These are phyloP conservation scores for Sarcophaga variegata DNA, from an alignment of 2,888 invertebrate species.

Conservation along the genomic window DNA sequence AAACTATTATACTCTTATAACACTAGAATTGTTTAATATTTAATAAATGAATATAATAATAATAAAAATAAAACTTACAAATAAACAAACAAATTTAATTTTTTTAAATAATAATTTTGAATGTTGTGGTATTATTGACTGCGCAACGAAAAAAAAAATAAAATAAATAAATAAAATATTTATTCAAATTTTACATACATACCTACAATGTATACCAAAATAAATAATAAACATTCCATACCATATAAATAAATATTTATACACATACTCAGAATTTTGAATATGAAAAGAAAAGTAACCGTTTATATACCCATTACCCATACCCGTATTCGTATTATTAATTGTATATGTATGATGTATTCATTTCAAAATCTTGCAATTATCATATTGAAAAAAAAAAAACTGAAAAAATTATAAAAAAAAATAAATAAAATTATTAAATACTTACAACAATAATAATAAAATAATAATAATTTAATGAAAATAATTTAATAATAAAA, in stretches of 20 bases:
- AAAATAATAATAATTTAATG: too few relatives aligned
- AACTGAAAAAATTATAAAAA: conserved; percentile 1
- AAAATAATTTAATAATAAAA: conserved; percentile 26
- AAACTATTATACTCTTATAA: conserved; percentile 11
- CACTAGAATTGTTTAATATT: conserved; percentile 37
- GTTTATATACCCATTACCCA: too few relatives aligned
- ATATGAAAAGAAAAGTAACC: conserved; percentile 29
- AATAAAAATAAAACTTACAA: not conserved
- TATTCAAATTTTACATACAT: conserved; percentile 44
- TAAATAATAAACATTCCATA: conserved; percentile 7
- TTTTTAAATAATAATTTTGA: conserved; percentile 43
- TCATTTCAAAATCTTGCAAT: conserved; percentile 51
- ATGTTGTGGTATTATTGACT: conserved; percentile 64
- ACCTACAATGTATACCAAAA: conserved; percentile 12
- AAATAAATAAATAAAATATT: conserved; percentile 1
- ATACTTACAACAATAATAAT: conserved; percentile 51
- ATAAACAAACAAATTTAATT: too few relatives aligned
- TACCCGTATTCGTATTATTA: not conserved
- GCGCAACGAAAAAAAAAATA: conserved; percentile 47
- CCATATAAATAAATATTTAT: conserved; percentile 29
- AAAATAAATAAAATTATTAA: conserved; percentile 44
- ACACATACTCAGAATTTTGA: conserved; percentile 10
- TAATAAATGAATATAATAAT: conserved; percentile 7
- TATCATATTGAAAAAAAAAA: conserved; percentile 26
- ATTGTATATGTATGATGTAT: conserved; percentile 39